A percentile compares a stretch with the other conserved stretches of the same genome.
phyloP scores from a whole-genome alignment of 2,888 invertebrate species.

The Coecobrya sp. region DNA sequence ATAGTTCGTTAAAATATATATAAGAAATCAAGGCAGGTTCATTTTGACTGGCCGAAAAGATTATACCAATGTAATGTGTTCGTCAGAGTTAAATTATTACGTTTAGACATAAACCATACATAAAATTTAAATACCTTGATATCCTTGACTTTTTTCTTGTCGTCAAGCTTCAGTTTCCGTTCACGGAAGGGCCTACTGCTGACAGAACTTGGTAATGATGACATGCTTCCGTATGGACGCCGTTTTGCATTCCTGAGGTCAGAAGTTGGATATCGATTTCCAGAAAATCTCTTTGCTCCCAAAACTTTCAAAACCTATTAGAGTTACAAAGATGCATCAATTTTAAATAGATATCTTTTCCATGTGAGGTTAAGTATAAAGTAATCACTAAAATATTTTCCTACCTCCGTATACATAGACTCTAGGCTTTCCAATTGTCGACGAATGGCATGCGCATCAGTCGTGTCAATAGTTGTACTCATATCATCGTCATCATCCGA shows the following conservation, averaged over 20 bases:
- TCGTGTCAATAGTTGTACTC: conserved; percentile 89
- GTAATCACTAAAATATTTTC: no score
- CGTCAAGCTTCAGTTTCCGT: conserved; percentile 91
- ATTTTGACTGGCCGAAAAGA: no score
- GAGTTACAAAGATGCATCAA: neutral
- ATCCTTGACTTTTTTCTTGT: conserved; percentile 92
- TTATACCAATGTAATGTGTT: no score
- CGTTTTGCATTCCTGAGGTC: conserved; percentile 89
- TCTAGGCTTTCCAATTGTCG: conserved; percentile 94
- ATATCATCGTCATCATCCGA: conserved; percentile 91
- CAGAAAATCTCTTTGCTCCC: conserved; percentile 89
- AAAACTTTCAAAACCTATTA: conserved; percentile 90
- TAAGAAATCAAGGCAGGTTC: no score
- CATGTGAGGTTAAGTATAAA: no score
- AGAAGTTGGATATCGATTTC: conserved; percentile 89
- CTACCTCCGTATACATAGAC: conserved; percentile 95
- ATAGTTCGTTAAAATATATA: no score
- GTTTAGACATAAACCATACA: no score
- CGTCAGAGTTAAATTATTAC: no score
- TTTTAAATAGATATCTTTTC: no score
- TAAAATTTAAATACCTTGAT: conserved; percentile 90
- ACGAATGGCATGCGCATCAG: conserved; percentile 93
- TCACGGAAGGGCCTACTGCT: conserved; percentile 93
- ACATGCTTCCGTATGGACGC: conserved; percentile 93
- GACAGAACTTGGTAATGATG: conserved; percentile 94